Evolutionary conservation across 2,113 vertebrate species (phyloP).

Genomic region (Podocnemis expansa): DNA sequence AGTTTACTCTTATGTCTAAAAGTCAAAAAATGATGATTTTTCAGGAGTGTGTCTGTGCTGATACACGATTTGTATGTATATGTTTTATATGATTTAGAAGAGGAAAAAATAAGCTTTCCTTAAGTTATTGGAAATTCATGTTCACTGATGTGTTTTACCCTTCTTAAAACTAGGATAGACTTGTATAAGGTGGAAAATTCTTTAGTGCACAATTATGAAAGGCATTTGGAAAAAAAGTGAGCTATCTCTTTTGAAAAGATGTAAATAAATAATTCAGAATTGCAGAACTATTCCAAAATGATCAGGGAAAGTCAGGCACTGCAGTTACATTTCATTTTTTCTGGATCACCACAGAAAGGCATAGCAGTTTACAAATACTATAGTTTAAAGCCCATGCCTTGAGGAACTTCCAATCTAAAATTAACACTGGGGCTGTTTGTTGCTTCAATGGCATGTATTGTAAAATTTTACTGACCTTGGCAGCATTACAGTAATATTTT

Average conservation of each 20-base stretch:
- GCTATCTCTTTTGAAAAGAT: background rate
- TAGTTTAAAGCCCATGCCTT: background rate
- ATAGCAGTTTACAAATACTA: background rate
- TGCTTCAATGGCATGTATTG: background rate
- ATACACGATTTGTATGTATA: background rate
- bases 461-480: background rate
- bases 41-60: background rate
- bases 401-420: background rate
- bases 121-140: background rate
- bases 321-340: background rate
- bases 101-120: background rate
- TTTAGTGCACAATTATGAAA: background rate
- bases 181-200: background rate
- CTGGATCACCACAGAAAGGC: background rate
- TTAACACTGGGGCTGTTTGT: background rate
- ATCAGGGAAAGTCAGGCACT: background rate
- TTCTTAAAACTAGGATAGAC: background rate
- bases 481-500: background rate
- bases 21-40: constrained; percentile 17
- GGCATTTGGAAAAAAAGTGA: background rate
- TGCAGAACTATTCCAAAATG: background rate
- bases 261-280: background rate
- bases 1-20: background rate
- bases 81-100: background rate
- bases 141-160: background rate